Conservation (phyloP, 2,113 vertebrate genomes). For the Pollimyrus isidori region DNA sequence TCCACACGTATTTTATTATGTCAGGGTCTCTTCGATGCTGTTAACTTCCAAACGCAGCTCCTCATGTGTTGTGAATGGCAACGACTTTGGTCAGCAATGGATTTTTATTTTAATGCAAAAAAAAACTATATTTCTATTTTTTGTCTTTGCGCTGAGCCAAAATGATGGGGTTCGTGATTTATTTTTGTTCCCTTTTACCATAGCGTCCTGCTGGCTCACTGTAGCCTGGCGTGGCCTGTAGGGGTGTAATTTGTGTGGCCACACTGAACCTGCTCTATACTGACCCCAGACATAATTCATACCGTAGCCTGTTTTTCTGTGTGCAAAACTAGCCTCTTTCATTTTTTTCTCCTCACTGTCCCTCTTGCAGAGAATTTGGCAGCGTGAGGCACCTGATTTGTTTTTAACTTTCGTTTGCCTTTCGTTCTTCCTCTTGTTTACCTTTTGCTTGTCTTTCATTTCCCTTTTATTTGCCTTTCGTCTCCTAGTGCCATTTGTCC, state of each 20-base stretch:
- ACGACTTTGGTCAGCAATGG: not conserved
- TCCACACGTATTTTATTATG: not conserved
- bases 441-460: not conserved
- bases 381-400: slow-evolving; percentile 17
- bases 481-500: not conserved
- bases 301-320: slow-evolving; percentile 31
- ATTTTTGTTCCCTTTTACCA: slow-evolving; percentile 24
- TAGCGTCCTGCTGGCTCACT: slow-evolving; percentile 8
- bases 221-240: not conserved
- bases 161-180: slow-evolving; percentile 34
- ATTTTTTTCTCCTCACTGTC: slow-evolving; percentile 20
- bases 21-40: not conserved
- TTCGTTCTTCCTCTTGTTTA: not conserved
- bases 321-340: slow-evolving; percentile 24
- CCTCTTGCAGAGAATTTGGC: slow-evolving; percentile 5
- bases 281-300: slow-evolving; percentile 35
- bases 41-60: not conserved
- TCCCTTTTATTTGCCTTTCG: not conserved
- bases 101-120: not conserved
- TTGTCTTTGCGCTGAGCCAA: slow-evolving; percentile 14
- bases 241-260: slow-evolving; percentile 18
- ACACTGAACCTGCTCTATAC: slow-evolving; percentile 16
- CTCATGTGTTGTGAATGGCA: not conserved
- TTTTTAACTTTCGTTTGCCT: not conserved
- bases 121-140: slow-evolving; percentile 33